Evolutionary conservation across 2,888 invertebrate species (phyloP), one percentile per base, ranked within the genome.

Genomic region (Chirona hameri): DNA sequence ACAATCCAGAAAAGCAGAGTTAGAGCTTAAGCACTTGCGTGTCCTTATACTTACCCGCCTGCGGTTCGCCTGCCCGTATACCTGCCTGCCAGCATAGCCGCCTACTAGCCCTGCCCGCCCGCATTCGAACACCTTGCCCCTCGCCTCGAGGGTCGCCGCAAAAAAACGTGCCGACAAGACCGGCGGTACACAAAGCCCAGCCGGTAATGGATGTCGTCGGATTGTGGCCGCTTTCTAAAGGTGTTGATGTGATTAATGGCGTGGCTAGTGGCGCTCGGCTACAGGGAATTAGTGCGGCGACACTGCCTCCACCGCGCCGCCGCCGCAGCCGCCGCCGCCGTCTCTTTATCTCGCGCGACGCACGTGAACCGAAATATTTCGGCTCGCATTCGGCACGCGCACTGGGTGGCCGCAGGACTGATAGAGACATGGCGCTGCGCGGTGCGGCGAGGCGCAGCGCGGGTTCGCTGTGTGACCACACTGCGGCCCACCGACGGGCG

Each of bases 191-290:
- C 65, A 65, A 65, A 27, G 65, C 0, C n/a, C n/a, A 18, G n/a
- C n/a, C 65, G 24, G 65, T 65, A 65, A 65, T 65, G 65, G 65
- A 65, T 65, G 65, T 65, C 65, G 65, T n/a, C 65, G 65, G 27
- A 65, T 65, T 65, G 65, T 65, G 4, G 27, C n/a, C 65, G 65
- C 27, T 65, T 27, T 65, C 65, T n/a, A 65, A 65, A 65, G 65
- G 65, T 65, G 65, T 65, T 65, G 65, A 65, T 65, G 65, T 65
- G 65, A 65, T 65, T 65, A 65, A 65, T 65, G 65, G 65, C 27
- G n/a, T 7, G n/a, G 65, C 27, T 24, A 27, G 65, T n/a, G 65
- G n/a, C 27, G 24, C 4, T 24, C 57, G 57, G 39, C 39, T 39
- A 39, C 39, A 39, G 65, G 60, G 65, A 72, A 72, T 72, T 72